phyloP scores from a whole-genome alignment of 2,797 vertebrate species.

The Aselliscus stoliczkanus region DNA sequence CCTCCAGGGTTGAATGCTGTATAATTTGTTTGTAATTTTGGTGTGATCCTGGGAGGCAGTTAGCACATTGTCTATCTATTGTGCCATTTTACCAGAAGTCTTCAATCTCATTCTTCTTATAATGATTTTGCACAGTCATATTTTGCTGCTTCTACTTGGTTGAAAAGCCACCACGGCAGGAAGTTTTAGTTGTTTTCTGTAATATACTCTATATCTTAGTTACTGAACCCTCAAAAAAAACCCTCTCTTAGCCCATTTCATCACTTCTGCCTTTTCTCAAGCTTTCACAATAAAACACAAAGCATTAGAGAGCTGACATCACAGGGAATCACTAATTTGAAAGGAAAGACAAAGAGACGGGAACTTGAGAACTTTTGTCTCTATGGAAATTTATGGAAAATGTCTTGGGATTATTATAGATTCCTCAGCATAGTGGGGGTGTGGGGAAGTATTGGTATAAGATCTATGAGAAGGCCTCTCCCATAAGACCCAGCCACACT shows the following conservation, averaged over 20 bases:
- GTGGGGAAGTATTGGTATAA: not conserved
- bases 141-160: not conserved
- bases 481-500: not conserved
- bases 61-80: too few species aligned
- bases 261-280: not conserved
- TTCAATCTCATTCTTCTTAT: not conserved
- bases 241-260: not conserved
- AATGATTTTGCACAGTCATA: not conserved
- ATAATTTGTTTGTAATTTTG: too few species aligned
- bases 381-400: not conserved
- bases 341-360: not conserved
- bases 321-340: not conserved
- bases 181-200: not conserved
- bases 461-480: not conserved
- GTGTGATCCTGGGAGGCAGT: too few species aligned
- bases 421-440: not conserved
- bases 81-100: too few species aligned
- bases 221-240: not conserved
- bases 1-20: too few species aligned
- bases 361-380: not conserved
- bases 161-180: not conserved
- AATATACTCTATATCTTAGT: not conserved
- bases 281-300: not conserved
- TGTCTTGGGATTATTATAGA: not conserved
- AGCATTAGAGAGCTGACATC: not conserved